Evolutionary conservation across 2,888 invertebrate genomes (phyloP), one percentile per base, ranked within the genome.

Genomic region (Hirtodrosophila confusa): DNA sequence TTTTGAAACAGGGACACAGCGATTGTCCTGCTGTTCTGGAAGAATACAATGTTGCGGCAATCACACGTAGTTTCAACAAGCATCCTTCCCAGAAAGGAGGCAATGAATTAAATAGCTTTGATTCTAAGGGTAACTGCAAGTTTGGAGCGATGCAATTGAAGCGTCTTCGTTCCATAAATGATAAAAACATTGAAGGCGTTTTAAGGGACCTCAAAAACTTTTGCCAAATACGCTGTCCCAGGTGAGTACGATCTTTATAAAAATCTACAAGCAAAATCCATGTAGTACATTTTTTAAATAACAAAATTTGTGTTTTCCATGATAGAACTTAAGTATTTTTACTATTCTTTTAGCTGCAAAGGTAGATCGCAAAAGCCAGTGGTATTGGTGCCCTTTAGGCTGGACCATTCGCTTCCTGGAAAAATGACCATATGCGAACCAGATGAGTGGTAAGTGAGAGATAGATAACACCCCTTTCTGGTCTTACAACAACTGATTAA

Each of bases 381-480:
- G 0, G 37, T 65, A 0, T 27, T 72, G 24, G 24, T 69, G 7
- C 73, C 70, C 1, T 61, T 54, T n/a, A 44, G 35, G 6, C 24
- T 40, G 9, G 41, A 47, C 7, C 9, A 29, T 6, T 7, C 7
- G 9, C 31, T 3, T 3, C 3, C 27, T 11, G 27, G n/a, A 1
- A 24, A 33, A 17, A 36, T 47, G 49, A 4, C 56, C 12, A 12
- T 57, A 7, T 54, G 61, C 12, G 36, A 73, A 11, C 61, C 71
- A 29, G 74, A 73, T 50, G 67, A 73, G 8, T 61, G 74, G 71
- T 71, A 37, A 54, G 60, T 31, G 3, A 0, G 2, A 2, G 24
- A 0, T 23, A 5, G 1, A 3, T 33, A 40, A n/a, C 0, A 33
- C 11, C 9, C 31, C 0, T 31, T 3, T 31, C 4, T 27, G 6